Conservation (phyloP, 2,113 vertebrate genomes). For the Ictidomys tridecemlineatus region DNA sequence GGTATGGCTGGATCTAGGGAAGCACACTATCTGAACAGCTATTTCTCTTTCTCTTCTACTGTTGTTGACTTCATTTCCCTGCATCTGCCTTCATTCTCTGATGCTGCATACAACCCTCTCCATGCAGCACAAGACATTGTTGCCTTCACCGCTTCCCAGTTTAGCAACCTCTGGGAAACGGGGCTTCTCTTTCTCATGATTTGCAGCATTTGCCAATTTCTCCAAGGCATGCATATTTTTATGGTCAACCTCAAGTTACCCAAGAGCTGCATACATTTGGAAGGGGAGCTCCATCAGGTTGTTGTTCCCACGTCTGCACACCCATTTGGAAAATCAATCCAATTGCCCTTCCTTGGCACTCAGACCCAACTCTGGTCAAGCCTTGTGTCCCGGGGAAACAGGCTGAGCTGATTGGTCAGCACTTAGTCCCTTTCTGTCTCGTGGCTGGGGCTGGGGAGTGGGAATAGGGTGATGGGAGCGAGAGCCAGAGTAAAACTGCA, state of each 20-base stretch:
- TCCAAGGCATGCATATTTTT: not conserved
- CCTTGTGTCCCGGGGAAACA: not conserved
- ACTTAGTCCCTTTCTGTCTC: not conserved
- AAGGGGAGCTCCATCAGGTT: not conserved
- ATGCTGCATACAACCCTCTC: not conserved
- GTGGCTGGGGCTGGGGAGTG: not conserved
- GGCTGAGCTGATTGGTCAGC: not conserved
- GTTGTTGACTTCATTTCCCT: constrained; percentile 10
- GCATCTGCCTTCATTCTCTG: not conserved
- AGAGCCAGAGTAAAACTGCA: not conserved
- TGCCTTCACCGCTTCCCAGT: not conserved
- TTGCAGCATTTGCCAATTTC: constrained; percentile 45
- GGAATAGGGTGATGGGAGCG: not conserved
- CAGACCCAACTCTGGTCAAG: not conserved
- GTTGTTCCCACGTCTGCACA: not conserved
- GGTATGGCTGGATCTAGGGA: not conserved
- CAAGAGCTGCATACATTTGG: not conserved
- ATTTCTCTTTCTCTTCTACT: not conserved
- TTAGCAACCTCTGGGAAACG: not conserved
- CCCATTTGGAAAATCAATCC: not conserved
- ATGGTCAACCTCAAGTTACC: constrained; percentile 17
- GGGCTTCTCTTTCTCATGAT: not conserved
- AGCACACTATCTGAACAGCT: not conserved
- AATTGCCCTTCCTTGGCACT: not conserved
- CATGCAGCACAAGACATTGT: not conserved